Evolutionary conservation across 1,140 invertebrate species (phyloP).

Genomic region (Euglossa dilemma): DNA sequence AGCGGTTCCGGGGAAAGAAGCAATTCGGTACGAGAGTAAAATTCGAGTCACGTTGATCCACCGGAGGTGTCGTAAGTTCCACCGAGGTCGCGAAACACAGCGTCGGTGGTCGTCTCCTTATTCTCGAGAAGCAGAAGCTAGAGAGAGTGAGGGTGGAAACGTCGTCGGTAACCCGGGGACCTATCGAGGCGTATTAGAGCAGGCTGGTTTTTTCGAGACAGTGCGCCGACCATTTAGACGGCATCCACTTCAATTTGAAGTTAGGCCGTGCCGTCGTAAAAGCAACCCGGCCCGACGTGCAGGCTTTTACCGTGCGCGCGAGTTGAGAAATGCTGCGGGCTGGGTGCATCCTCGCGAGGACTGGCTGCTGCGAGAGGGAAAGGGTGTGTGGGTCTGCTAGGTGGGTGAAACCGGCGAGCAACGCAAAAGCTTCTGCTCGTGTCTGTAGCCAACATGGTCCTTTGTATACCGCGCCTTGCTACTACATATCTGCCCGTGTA

Average conservation of each 20-base stretch:
- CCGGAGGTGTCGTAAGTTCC: too few relatives aligned
- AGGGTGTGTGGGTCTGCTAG: background rate
- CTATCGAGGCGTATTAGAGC: conserved; percentile 19
- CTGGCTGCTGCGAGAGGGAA: too few relatives aligned
- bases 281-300: background rate
- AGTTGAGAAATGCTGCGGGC: background rate
- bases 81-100: background rate
- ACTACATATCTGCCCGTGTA: conserved; percentile 11
- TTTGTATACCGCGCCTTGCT: conserved; percentile 28
- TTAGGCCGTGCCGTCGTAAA: conserved; percentile 17
- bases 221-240: conserved; percentile 23
- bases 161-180: background rate
- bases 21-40: background rate
- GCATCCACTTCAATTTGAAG: conserved; percentile 38
- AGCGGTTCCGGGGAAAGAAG: too few relatives aligned
- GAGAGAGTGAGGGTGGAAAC: background rate
- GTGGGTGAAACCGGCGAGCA: background rate
- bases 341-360: conserved; percentile 5
- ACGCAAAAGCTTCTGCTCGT: conserved; percentile 33
- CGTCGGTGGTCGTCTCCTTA: background rate
- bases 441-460: conserved; percentile 4
- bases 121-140: background rate
- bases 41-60: background rate
- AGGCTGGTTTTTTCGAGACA: conserved; percentile 17
- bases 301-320: background rate